These are phyloP conservation scores for Hermetia illucens DNA, from an alignment of 1,140 invertebrate genomes.

Conservation along the genomic window DNA sequence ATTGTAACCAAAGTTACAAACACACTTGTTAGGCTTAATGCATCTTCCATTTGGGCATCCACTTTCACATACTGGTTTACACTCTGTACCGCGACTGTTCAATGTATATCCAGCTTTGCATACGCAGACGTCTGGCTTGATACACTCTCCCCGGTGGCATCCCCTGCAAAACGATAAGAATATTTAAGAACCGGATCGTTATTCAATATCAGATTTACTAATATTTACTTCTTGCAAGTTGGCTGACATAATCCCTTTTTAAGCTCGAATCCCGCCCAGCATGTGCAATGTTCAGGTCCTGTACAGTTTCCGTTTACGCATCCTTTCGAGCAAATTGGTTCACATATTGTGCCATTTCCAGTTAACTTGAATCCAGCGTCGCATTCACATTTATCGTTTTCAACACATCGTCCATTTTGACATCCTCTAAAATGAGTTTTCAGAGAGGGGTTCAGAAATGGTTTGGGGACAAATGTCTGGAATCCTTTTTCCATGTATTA, in stretches of 20 bases:
- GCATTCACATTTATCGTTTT: conserved; percentile 22
- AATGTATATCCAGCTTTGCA: conserved; percentile 18
- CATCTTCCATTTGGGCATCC: conserved; percentile 31
- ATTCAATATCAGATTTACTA: neutral
- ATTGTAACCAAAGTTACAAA: conserved; percentile 13
- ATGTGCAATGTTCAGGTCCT: conserved; percentile 22
- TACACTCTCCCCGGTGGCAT: conserved; percentile 17
- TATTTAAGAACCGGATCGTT: neutral
- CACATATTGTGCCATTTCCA: conserved; percentile 24
- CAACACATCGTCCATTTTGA: conserved; percentile 21
- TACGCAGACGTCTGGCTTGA: conserved; percentile 13
- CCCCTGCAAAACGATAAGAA: conserved; percentile 7
- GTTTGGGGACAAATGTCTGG: too few relatives aligned
- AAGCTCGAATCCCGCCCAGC: neutral
- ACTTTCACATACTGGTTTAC: conserved; percentile 16
- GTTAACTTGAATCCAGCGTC: conserved; percentile 19
- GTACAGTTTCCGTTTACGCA: conserved; percentile 36
- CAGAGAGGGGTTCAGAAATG: too few relatives aligned
- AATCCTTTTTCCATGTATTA: conserved; percentile 3
- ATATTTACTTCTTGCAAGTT: neutral
- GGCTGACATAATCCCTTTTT: conserved; percentile 1
- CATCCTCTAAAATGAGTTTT: conserved; percentile 20
- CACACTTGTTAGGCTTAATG: conserved; percentile 29
- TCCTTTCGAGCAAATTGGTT: conserved; percentile 28
- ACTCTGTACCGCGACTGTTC: conserved; percentile 11